Percentiles rank a stretch among this genome's conserved stretches.
phyloP scores from a whole-genome alignment of 2,797 vertebrate genomes.

The Silurus aristotelis region DNA sequence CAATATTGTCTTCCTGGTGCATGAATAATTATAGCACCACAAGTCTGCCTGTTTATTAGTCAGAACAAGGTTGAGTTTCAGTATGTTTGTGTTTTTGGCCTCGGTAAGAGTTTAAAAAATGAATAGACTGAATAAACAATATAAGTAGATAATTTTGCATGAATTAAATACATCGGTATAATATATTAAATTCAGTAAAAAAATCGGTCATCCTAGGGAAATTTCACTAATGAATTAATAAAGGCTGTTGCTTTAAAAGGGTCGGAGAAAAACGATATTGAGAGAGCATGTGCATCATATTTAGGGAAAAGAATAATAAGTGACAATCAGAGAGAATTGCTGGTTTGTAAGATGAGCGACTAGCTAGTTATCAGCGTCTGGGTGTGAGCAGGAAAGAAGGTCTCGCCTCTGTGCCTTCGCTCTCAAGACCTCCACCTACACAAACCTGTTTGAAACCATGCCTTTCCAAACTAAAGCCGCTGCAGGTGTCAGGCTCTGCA shows the following conservation, averaged over 20 bases:
- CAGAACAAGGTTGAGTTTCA: too few species aligned
- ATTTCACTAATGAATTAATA: neutral
- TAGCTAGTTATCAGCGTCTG: neutral
- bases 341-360: neutral
- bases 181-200: too few species aligned
- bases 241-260: neutral
- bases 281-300: too few species aligned
- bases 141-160: neutral
- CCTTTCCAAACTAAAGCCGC: neutral
- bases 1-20: too few species aligned
- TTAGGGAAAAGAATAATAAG: too few species aligned
- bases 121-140: neutral
- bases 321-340: neutral
- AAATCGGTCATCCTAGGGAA: too few species aligned
- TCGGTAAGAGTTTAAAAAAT: too few species aligned
- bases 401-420: too few species aligned
- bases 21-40: too few species aligned
- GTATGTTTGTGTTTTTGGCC: too few species aligned
- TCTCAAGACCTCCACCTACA: neutral
- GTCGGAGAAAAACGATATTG: neutral
- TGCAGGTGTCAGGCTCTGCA: slow-evolving; percentile 14
- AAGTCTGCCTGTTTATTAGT: too few species aligned
- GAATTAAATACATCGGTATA: neutral
- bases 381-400: neutral
- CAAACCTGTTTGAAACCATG: neutral